Evolutionary conservation across 2,113 vertebrate species (phyloP).

Genomic region (Rhinoptilus africanus): DNA sequence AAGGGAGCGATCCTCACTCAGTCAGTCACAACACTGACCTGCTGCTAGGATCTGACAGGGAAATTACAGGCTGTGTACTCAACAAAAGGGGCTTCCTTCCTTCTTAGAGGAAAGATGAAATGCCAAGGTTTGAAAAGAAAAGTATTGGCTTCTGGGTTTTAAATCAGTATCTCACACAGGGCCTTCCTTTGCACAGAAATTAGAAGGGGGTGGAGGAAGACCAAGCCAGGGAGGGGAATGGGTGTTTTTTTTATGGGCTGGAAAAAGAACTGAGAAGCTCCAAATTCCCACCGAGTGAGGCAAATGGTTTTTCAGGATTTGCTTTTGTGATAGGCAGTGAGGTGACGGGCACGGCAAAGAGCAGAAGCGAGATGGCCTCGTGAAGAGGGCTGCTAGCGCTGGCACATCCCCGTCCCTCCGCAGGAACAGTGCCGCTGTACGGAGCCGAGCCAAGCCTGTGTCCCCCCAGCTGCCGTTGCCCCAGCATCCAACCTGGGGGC

Average conservation of each 20-base stretch:
- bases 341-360: rapidly evolving
- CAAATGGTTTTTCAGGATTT: background rate
- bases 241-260: background rate
- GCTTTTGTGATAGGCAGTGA: rapidly evolving
- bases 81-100: slow-evolving; percentile 73
- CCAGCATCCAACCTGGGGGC: rapidly evolving
- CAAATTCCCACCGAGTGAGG: rapidly evolving
- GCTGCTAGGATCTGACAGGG: slow-evolving; percentile 76
- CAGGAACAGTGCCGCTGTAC: rapidly evolving
- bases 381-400: background rate
- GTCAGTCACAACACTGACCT: slow-evolving; percentile 86
- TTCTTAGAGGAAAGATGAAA: slow-evolving; percentile 47
- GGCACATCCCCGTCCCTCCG: background rate
- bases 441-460: background rate
- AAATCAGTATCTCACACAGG: background rate
- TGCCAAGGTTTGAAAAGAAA: slow-evolving; percentile 60
- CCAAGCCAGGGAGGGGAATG: background rate
- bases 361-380: background rate
- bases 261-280: background rate
- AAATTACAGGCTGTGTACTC: slow-evolving; percentile 79
- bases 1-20: slow-evolving; percentile 79
- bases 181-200: slow-evolving; percentile 10
- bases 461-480: too few relatives aligned
- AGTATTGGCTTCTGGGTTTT: slow-evolving; percentile 60
- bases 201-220: background rate